A percentile compares a stretch with the other conserved stretches of the same genome.
phyloP scores from a whole-genome alignment of 2,888 invertebrate species.

The Spodoptera littoralis region DNA sequence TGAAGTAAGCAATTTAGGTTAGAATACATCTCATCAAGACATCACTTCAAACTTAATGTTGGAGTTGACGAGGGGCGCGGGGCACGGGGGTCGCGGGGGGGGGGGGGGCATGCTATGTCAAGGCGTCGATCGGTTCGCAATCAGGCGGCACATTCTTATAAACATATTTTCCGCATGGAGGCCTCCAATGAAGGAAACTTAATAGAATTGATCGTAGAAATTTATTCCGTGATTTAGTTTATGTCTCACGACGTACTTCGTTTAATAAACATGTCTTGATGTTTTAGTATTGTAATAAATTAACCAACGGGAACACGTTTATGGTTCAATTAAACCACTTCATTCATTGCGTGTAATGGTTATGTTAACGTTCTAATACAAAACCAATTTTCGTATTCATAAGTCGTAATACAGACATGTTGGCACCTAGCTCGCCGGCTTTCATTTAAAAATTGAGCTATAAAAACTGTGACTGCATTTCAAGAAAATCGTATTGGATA shows the following conservation, averaged over 20 bases:
- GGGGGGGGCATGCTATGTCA: constrained; percentile 53
- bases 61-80: too few species aligned
- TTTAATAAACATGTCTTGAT: too few species aligned
- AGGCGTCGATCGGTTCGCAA: constrained; percentile 38
- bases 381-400: constrained; percentile 14
- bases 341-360: too few species aligned
- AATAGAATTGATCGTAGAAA: constrained; percentile 5
- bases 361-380: too few species aligned
- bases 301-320: too few species aligned
- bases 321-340: too few species aligned
- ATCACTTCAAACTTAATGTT: constrained; percentile 17
- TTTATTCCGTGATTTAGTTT: not conserved
- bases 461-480: constrained; percentile 17
- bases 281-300: too few species aligned
- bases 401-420: constrained; percentile 17
- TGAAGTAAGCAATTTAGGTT: constrained; percentile 6
- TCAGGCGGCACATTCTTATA: constrained; percentile 44
- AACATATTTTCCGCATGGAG: constrained; percentile 37
- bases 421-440: constrained; percentile 1
- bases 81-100: too few species aligned
- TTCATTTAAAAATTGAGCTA: constrained; percentile 12
- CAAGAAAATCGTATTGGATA: constrained; percentile 3
- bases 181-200: constrained; percentile 16
- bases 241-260: too few species aligned
- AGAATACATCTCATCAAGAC: constrained; percentile 15